Conservation (phyloP, 2,888 invertebrate genomes). For the Sesia bembeciformis region DNA sequence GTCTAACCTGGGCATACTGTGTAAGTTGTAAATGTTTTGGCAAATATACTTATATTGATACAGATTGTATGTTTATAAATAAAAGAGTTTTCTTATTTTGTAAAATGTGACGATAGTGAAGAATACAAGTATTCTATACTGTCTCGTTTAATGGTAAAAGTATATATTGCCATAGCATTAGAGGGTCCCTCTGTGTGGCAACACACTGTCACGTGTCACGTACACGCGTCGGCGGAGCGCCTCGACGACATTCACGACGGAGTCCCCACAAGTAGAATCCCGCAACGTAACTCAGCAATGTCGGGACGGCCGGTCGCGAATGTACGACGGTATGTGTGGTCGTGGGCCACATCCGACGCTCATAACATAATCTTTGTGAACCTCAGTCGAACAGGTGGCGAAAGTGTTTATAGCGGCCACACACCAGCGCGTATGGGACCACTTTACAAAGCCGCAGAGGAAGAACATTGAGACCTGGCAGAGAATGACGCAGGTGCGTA, state of each 20-base stretch:
- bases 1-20: neutral
- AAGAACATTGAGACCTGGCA: conserved; percentile 99
- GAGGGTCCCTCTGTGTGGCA: conserved; percentile 16
- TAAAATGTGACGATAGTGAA: neutral
- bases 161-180: conserved; percentile 17
- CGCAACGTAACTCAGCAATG: conserved; percentile 17
- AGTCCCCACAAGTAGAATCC: conserved; percentile 15
- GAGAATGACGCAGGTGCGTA: conserved; percentile 89
- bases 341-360: conserved; percentile 31
- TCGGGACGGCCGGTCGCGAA: conserved; percentile 39
- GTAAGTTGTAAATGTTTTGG: neutral
- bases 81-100: neutral
- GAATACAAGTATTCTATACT: neutral
- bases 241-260: conserved; percentile 17
- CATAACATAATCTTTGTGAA: conserved; percentile 62
- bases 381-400: conserved; percentile 98
- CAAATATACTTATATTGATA: neutral
- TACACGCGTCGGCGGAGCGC: conserved; percentile 14
- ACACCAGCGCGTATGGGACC: conserved; percentile 99
- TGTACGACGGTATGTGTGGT: conserved; percentile 52
- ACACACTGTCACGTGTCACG: conserved; percentile 18
- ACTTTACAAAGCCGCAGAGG: conserved; percentile 99
- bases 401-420: conserved; percentile 96
- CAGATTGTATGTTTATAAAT: neutral
- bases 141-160: too few relatives aligned